phyloP scores from a whole-genome alignment of 1,140 invertebrate species.

The Megalopta genalis region DNA sequence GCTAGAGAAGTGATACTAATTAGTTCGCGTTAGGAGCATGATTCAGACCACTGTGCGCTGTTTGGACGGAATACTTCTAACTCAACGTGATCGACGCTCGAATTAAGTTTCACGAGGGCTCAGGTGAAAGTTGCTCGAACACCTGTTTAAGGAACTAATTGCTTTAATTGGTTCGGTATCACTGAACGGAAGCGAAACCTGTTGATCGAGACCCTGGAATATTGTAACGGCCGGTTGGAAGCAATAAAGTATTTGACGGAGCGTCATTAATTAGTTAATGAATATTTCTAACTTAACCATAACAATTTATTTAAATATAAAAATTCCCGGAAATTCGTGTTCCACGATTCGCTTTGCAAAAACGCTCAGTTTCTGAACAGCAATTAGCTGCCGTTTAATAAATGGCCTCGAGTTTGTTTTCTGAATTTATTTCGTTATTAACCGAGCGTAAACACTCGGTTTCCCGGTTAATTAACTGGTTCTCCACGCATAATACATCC shows the following conservation, averaged over 20 bases:
- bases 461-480: constrained; percentile 18
- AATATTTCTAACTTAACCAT: too few species aligned
- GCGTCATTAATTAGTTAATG: too few species aligned
- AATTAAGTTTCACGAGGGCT: constrained; percentile 18
- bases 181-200: neutral
- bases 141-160: constrained; percentile 22
- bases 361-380: too few species aligned
- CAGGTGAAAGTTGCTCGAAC: constrained; percentile 15
- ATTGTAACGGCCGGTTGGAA: neutral
- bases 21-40: too few species aligned
- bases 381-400: too few species aligned
- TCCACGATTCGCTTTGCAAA: too few species aligned
- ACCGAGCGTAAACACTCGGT: neutral
- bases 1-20: too few species aligned
- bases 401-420: too few species aligned
- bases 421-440: neutral
- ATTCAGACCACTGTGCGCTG: too few species aligned
- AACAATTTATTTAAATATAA: too few species aligned
- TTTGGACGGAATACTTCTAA: neutral
- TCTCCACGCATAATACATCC: neutral
- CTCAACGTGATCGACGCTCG: neutral
- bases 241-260: neutral
- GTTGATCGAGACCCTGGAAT: constrained; percentile 16
- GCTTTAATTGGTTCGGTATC: constrained; percentile 31
- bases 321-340: too few species aligned